Base-by-base conservation (phyloP, 2,113 vertebrate genomes). In the Entomyzon cyanotis region DNA sequence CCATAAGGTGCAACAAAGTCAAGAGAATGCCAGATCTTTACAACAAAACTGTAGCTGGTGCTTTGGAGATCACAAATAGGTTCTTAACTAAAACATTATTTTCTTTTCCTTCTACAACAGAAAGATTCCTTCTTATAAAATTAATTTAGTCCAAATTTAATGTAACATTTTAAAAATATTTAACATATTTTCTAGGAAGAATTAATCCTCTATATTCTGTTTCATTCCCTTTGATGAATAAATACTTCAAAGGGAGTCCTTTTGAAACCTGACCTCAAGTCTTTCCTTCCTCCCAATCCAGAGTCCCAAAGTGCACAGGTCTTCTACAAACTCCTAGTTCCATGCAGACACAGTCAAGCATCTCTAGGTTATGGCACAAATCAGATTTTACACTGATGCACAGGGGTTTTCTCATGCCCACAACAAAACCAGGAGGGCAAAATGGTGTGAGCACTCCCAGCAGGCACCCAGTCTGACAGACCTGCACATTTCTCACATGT, bases 401-500 rank as follows among this genome's bases (percentile, higher is more conserved):
- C 59, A 70, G 33, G 9, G 14, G 5, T 21, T 82, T 63, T 82
- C 74, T 76, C 16, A 63, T 9, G 42, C 41, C 64, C 55, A 35
- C 55, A 46, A 33, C 27, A 77, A 47, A 60, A 60, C 0, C 25
- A 42, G 37, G 50, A 37, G 5, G 39, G 75, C n/a, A 53, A 69
- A 37, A 68, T 12, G 17, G 39, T 5, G 14, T 3, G 12, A 83
- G 31, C 20, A 7, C 30, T 55, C 46, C 55, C 62, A 47, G 56
- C 56, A 81, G 50, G 68, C 83, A 59, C 1, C 41, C 89, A 42
- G 8, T 6, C 52, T 0, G 0, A 14, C 25, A 25, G 33, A 75
- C 20, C 30, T 27, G 28, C 1, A 10, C 39, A 1, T 21, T 67
- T 27, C 64, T 84, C 55, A 42, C 3, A 0, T 0, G 0, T 4